Conservation (phyloP, 2,113 vertebrate genomes). For the Sapajus apella region DNA sequence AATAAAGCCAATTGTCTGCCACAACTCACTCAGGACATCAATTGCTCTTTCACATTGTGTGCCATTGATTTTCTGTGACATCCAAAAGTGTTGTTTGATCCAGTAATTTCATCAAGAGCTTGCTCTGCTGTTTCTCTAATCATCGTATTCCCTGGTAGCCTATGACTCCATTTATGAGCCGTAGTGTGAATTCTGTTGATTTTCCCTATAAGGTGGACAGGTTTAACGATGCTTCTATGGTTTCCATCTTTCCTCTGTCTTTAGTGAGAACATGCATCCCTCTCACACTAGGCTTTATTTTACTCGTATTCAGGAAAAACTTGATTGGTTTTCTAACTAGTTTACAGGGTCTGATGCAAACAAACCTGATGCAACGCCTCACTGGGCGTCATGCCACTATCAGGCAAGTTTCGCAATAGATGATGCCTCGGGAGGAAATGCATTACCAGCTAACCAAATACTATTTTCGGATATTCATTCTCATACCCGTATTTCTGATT, state of each 20-base stretch:
- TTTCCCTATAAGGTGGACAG: not conserved
- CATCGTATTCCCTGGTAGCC: not conserved
- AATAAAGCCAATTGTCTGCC: not conserved
- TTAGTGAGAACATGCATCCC: not conserved
- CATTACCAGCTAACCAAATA: not conserved
- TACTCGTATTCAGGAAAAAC: not conserved
- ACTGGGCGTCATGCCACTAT: not conserved
- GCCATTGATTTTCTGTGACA: not conserved
- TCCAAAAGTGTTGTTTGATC: not conserved
- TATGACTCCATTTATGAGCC: not conserved
- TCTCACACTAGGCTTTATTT: not conserved
- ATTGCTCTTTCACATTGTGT: not conserved
- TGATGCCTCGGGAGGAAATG: not conserved
- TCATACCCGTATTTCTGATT: not conserved
- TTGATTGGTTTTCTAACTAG: not conserved
- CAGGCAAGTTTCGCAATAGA: not conserved
- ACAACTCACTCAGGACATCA: not conserved
- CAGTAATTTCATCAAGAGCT: conserved; percentile 4
- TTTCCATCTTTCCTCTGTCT: not conserved
- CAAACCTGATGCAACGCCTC: not conserved
- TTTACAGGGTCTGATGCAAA: not conserved
- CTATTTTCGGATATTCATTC: not conserved
- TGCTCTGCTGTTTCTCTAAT: not conserved
- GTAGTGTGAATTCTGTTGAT: not conserved
- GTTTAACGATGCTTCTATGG: not conserved